Percentiles rank a stretch among this genome's conserved stretches.
Conservation (phyloP, 2,113 vertebrate species). For the Oryzias melastigma region DNA sequence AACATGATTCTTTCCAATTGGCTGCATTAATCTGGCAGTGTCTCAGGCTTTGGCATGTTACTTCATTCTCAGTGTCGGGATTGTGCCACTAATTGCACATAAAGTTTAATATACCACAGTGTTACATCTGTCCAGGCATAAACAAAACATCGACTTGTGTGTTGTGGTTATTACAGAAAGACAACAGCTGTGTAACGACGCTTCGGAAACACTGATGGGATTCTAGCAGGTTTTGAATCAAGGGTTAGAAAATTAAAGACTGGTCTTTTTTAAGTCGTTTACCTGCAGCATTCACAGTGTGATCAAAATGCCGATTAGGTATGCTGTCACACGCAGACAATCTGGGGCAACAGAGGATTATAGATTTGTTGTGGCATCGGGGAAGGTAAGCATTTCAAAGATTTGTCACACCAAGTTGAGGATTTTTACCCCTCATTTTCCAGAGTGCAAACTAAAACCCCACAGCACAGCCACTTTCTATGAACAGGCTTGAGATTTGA, state of each 20-base stretch:
- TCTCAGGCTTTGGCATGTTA: conserved; percentile 44
- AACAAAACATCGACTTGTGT: conserved; percentile 17
- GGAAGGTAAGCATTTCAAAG: conserved; percentile 66
- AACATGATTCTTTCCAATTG: conserved; percentile 61
- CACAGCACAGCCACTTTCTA: conserved; percentile 34
- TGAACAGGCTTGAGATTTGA: conserved; percentile 57
- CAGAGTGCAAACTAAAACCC: conserved; percentile 48
- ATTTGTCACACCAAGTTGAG: conserved; percentile 55
- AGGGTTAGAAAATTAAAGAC: not conserved
- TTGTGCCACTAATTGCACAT: conserved; percentile 56
- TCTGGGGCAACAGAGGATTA: conserved; percentile 63
- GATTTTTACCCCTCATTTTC: conserved; percentile 26
- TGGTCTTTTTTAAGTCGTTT: too few relatives aligned
- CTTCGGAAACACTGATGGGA: conserved; percentile 10
- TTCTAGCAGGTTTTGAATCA: not conserved
- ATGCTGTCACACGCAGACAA: conserved; percentile 38
- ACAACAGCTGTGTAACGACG: not conserved
- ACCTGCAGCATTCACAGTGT: conserved; percentile 21
- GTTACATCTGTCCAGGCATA: conserved; percentile 31
- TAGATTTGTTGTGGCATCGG: conserved; percentile 46
- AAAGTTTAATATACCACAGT: conserved; percentile 10
- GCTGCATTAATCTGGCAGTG: conserved; percentile 42
- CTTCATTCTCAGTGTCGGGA: conserved; percentile 48
- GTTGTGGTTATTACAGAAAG: conserved; percentile 2
- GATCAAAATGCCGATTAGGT: conserved; percentile 46